Evolutionary conservation across 2,888 invertebrate species (phyloP).

Genomic region (Augiades crinisus): DNA sequence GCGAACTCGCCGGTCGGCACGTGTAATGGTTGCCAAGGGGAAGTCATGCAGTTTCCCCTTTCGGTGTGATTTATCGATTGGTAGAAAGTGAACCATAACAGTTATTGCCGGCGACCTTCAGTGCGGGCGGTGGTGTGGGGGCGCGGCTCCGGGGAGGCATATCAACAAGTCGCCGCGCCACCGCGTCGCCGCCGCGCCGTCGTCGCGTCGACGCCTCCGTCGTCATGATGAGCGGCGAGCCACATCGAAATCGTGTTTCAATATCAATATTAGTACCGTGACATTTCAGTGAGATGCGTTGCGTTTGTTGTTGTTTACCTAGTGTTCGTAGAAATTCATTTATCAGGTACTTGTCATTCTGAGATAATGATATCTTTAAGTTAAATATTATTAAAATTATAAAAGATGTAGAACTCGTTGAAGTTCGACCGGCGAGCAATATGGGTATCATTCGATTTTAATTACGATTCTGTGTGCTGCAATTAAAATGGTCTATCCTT

Average conservation of each 20-base stretch:
- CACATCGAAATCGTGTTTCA: neutral
- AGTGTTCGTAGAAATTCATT: too few species aligned
- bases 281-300: too few species aligned
- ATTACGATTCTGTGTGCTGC: too few species aligned
- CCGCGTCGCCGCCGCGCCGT: slow-evolving; percentile 24
- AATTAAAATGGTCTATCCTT: too few species aligned
- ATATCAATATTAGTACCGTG: neutral
- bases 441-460: too few species aligned
- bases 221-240: slow-evolving; percentile 17
- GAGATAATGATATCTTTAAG: too few species aligned
- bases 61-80: slow-evolving; percentile 6
- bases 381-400: too few species aligned
- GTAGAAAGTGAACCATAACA: slow-evolving; percentile 14
- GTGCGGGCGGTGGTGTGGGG: neutral
- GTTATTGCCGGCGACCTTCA: slow-evolving; percentile 19
- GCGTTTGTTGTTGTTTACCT: too few species aligned
- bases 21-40: neutral
- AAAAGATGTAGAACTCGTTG: too few species aligned
- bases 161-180: slow-evolving; percentile 35
- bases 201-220: slow-evolving; percentile 27
- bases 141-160: slow-evolving; percentile 18
- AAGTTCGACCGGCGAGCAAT: too few species aligned
- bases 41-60: slow-evolving; percentile 5
- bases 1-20: neutral
- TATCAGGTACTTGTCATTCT: too few species aligned